phyloP scores from a whole-genome alignment of 1,140 invertebrate genomes.

The Dendrolimus kikuchii region DNA sequence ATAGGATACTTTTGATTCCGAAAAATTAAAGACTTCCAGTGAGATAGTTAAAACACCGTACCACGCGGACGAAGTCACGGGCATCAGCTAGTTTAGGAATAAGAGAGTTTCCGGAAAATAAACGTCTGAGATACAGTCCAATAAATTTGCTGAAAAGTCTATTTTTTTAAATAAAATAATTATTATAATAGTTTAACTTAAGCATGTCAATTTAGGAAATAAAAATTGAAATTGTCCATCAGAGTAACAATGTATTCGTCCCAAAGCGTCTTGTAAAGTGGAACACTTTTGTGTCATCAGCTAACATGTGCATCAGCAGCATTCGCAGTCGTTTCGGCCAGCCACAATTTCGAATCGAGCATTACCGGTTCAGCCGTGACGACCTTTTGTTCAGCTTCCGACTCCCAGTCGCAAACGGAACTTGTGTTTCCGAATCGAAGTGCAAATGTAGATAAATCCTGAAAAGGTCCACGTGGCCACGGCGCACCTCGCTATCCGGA shows the following conservation, averaged over 20 bases:
- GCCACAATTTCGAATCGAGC: constrained; percentile 43
- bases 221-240: too few species aligned
- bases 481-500: constrained; percentile 22
- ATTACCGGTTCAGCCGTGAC: constrained; percentile 41
- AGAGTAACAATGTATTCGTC: neutral
- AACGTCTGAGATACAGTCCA: too few species aligned
- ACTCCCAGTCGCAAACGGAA: constrained; percentile 24
- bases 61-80: too few species aligned
- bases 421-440: constrained; percentile 32
- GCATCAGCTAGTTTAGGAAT: too few species aligned
- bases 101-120: too few species aligned
- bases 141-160: too few species aligned
- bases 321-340: constrained; percentile 14
- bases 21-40: too few species aligned
- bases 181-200: too few species aligned
- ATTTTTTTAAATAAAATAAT: too few species aligned
- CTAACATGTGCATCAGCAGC: constrained; percentile 27
- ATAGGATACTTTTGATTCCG: too few species aligned
- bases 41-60: too few species aligned
- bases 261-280: constrained; percentile 12
- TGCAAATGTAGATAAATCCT: constrained; percentile 41
- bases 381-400: constrained; percentile 36
- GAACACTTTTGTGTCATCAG: constrained; percentile 17
- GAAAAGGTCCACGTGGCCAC: constrained; percentile 17
- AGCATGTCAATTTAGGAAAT: too few species aligned